Evolutionary conservation across 2,888 invertebrate species (phyloP).

Genomic region (Prenolepis imparis): DNA sequence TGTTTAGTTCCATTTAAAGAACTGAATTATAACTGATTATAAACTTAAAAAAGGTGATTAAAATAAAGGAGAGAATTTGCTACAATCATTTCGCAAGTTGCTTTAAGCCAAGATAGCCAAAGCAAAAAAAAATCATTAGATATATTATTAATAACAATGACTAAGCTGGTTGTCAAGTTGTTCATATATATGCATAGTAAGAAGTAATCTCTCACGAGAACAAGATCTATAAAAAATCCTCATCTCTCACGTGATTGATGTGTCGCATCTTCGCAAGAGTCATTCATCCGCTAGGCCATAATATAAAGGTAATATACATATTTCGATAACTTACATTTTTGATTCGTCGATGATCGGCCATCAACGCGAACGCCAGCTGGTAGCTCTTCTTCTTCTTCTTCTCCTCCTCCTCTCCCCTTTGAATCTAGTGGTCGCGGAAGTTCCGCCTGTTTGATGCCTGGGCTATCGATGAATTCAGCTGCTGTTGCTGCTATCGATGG

Average conservation of each 20-base stretch:
- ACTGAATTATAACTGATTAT: too few species aligned
- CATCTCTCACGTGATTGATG: not conserved
- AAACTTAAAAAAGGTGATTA: not conserved
- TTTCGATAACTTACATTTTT: slow-evolving; percentile 83
- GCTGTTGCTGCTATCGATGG: slow-evolving; percentile 46
- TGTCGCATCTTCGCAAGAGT: not conserved
- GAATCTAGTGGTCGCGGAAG: slow-evolving; percentile 64
- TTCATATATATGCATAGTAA: not conserved
- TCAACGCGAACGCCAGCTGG: slow-evolving; percentile 80
- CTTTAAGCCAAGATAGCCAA: not conserved
- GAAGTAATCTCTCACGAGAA: not conserved
- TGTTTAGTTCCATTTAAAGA: not conserved
- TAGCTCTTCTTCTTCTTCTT: slow-evolving; percentile 51
- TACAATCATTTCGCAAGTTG: not conserved
- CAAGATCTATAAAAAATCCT: not conserved
- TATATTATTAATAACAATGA: not conserved
- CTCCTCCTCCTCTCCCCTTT: slow-evolving; percentile 40
- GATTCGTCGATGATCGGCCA: slow-evolving; percentile 85
- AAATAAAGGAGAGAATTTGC: not conserved
- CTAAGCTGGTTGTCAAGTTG: not conserved
- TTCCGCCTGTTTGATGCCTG: slow-evolving; percentile 61
- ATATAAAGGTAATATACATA: not conserved
- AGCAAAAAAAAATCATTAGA: not conserved
- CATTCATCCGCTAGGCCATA: not conserved
- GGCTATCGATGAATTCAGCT: slow-evolving; percentile 67